Conservation (phyloP, 2,888 invertebrate genomes). For the Euzetes globulus region DNA sequence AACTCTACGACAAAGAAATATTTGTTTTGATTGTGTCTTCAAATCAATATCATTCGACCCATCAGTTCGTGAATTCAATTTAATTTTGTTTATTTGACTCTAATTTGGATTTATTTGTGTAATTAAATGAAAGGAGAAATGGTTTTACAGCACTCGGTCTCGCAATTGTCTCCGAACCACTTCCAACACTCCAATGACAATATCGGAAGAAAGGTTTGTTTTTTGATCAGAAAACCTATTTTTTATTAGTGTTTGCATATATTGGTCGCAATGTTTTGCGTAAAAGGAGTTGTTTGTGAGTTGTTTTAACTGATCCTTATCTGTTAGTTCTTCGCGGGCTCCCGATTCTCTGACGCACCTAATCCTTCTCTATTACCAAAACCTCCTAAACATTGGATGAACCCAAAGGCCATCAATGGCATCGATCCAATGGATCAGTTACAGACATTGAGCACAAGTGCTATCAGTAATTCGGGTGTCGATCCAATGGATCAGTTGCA, state of each 20-base stretch:
- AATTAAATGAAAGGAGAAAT: background rate
- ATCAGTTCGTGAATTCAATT: background rate
- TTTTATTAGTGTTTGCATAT: background rate
- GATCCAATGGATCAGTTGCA: too few species aligned
- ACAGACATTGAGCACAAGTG: too few species aligned
- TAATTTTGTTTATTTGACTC: background rate
- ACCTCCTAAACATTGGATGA: constrained; percentile 70
- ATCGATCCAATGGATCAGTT: too few species aligned
- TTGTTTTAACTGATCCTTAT: background rate
- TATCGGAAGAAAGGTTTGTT: constrained; percentile 30
- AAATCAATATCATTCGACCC: background rate
- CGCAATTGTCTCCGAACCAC: constrained; percentile 12
- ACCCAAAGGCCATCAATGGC: background rate
- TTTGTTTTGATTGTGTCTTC: constrained; percentile 9
- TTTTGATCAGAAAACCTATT: background rate
- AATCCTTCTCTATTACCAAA: constrained; percentile 68
- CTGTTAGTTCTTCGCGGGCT: constrained; percentile 55
- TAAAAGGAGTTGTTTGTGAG: background rate
- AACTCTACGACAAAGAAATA: constrained; percentile 18
- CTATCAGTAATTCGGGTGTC: too few species aligned
- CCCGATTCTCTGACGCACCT: constrained; percentile 74
- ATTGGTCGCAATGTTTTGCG: background rate
- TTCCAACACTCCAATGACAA: constrained; percentile 24
- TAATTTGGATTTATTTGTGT: background rate
- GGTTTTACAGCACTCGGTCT: constrained; percentile 11